These are phyloP conservation scores for Scolopax bukidnonensis DNA, from an alignment of 2,797 vertebrate genomes.

Conservation along the genomic window DNA sequence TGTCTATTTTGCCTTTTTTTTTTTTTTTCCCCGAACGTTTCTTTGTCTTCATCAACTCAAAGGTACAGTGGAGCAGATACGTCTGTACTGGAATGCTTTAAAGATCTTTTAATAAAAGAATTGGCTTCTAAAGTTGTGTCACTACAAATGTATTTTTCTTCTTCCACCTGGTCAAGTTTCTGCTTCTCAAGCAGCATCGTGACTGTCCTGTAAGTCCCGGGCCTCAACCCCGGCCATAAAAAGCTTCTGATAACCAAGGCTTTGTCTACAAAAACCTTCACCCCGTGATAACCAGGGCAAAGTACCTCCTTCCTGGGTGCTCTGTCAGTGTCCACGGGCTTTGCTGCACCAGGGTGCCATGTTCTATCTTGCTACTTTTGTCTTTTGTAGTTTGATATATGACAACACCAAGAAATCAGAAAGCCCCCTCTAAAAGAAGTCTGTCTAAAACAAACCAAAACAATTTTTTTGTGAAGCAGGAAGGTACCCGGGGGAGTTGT, in stretches of 20 bases:
- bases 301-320: neutral
- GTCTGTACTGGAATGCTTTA: constrained; percentile 1
- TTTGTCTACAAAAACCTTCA: neutral
- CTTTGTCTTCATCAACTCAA: neutral
- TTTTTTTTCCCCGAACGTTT: neutral
- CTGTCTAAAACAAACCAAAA: neutral
- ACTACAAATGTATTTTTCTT: neutral
- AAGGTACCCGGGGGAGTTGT: neutral
- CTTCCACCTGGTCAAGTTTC: neutral
- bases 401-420: neutral
- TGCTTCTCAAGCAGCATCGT: neutral
- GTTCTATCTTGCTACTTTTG: neutral
- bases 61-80: constrained; percentile 17
- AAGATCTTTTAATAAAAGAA: constrained; percentile 74
- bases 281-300: neutral
- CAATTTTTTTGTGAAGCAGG: neutral
- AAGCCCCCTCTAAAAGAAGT: neutral
- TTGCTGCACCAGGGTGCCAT: neutral
- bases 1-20: neutral
- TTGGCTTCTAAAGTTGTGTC: neutral
- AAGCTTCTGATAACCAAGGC: neutral
- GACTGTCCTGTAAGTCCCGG: accelerated
- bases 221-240: neutral
- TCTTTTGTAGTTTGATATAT: neutral
- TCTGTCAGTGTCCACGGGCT: accelerated